Percentiles rank a stretch among this genome's conserved stretches.
Conservation (phyloP, 2,797 vertebrate genomes). For the Salarias fasciatus region DNA sequence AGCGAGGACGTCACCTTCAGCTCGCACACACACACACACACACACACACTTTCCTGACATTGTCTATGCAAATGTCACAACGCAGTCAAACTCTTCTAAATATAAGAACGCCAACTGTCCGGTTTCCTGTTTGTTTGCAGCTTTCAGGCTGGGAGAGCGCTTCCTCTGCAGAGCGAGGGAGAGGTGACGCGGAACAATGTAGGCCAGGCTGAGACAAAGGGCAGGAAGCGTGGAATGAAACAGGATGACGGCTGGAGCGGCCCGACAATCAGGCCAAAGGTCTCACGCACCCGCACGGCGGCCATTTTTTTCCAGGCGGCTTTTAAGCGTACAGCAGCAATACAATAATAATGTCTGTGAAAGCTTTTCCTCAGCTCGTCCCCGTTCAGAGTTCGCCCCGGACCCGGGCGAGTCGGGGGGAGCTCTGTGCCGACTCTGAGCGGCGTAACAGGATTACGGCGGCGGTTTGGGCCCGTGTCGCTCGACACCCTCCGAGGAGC, state of each 20-base stretch:
- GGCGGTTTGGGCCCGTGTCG: conserved; percentile 32
- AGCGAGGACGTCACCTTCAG: conserved; percentile 13
- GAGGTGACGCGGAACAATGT: conserved; percentile 13
- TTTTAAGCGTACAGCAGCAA: conserved; percentile 37
- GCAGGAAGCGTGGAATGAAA: conserved; percentile 49
- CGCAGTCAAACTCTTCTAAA: not conserved
- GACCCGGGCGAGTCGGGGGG: not conserved
- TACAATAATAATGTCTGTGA: conserved; percentile 47
- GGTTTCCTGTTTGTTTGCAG: conserved; percentile 48
- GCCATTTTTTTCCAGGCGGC: too few relatives aligned
- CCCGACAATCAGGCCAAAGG: not conserved
- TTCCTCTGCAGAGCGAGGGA: not conserved
- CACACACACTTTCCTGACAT: conserved; percentile 26
- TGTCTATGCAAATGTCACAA: conserved; percentile 14
- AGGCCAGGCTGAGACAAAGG: conserved; percentile 33
- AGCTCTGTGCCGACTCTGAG: conserved; percentile 45
- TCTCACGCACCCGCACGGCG: not conserved
- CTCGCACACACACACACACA: too few relatives aligned
- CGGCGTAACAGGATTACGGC: conserved; percentile 65
- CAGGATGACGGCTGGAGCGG: conserved; percentile 28
- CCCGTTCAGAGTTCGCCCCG: not conserved
- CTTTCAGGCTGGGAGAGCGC: conserved; percentile 33
- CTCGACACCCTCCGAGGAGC: conserved; percentile 53
- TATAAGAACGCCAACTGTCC: not conserved
- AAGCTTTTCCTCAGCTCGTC: conserved; percentile 19